These are phyloP conservation scores for Pionites leucogaster DNA, from an alignment of 2,113 vertebrate species.

Conservation along the genomic window DNA sequence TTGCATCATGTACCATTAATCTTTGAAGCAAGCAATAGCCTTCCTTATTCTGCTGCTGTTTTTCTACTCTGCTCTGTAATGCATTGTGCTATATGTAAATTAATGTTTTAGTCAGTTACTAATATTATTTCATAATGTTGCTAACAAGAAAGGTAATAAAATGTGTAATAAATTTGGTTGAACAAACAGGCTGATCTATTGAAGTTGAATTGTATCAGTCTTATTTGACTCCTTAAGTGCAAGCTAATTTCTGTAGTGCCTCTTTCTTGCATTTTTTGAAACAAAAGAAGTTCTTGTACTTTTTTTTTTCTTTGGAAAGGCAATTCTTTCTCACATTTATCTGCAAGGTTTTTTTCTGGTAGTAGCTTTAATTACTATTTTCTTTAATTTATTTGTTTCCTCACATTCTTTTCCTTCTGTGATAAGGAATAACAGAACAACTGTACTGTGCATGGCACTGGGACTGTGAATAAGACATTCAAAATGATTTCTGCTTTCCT, in stretches of 20 bases:
- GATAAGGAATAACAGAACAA: not conserved
- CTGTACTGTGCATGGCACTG: not conserved
- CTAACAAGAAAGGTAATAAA: not conserved
- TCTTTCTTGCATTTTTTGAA: not conserved
- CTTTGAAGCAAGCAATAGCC: not conserved
- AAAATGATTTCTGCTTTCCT: not conserved
- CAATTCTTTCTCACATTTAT: not conserved
- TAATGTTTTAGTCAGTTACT: not conserved
- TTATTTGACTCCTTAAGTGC: not conserved
- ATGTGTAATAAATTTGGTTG: fast-evolving
- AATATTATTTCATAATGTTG: not conserved
- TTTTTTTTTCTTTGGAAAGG: not conserved
- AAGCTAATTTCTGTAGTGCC: not conserved
- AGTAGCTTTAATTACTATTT: not conserved
- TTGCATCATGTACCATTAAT: not conserved
- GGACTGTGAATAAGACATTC: not conserved
- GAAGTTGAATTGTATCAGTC: not conserved
- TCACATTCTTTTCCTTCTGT: not conserved
- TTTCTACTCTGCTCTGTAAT: not conserved
- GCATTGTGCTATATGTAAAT: not conserved
- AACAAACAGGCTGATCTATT: not conserved
- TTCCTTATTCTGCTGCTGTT: not conserved
- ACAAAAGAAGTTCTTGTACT: not conserved
- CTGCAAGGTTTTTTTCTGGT: not conserved
- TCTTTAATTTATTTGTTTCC: not conserved